Percentiles rank a stretch among this genome's conserved stretches.
phyloP scores from a whole-genome alignment of 2,888 invertebrate species.

The Piscicola geometra region DNA sequence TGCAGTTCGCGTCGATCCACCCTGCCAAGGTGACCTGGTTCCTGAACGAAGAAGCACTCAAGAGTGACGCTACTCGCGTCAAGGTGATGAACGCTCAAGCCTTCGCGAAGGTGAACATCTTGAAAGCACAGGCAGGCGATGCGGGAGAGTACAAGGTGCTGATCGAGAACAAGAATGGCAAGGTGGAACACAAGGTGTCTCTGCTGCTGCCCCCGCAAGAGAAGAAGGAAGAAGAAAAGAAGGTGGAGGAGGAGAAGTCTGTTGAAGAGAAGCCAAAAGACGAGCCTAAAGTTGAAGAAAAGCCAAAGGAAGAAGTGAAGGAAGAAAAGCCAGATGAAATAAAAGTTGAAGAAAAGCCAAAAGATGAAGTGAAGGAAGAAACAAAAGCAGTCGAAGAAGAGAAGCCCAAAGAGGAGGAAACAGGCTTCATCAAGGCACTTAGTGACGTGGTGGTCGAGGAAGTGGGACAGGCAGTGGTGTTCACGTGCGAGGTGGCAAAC shows the following conservation, averaged over 20 bases:
- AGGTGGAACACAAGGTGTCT: constrained; percentile 41
- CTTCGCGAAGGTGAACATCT: constrained; percentile 45
- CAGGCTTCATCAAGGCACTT: constrained; percentile 50
- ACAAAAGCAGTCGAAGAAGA: neutral
- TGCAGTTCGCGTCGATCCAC: constrained; percentile 43
- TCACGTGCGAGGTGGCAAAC: constrained; percentile 77
- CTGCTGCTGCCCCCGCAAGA: constrained; percentile 55
- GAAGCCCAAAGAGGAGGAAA: constrained; percentile 42
- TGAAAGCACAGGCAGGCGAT: constrained; percentile 41
- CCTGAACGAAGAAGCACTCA: constrained; percentile 39
- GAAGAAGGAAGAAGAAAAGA: constrained; percentile 13
- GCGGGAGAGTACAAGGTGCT: constrained; percentile 45
- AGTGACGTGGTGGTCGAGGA: constrained; percentile 50
- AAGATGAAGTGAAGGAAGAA: neutral
- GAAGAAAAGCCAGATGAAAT: neutral
- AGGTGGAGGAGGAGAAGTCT: neutral
- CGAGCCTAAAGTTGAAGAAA: neutral
- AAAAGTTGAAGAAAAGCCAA: neutral
- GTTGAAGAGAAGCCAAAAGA: neutral
- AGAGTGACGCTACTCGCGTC: constrained; percentile 37
- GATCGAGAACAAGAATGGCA: constrained; percentile 45
- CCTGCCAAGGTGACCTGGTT: constrained; percentile 46
- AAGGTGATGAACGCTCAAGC: constrained; percentile 43
- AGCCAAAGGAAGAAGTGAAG: neutral
- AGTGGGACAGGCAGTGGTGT: constrained; percentile 47